These are phyloP conservation scores for Steinernema feltiae DNA, from an alignment of 1,140 invertebrate species.

Conservation along the genomic window DNA sequence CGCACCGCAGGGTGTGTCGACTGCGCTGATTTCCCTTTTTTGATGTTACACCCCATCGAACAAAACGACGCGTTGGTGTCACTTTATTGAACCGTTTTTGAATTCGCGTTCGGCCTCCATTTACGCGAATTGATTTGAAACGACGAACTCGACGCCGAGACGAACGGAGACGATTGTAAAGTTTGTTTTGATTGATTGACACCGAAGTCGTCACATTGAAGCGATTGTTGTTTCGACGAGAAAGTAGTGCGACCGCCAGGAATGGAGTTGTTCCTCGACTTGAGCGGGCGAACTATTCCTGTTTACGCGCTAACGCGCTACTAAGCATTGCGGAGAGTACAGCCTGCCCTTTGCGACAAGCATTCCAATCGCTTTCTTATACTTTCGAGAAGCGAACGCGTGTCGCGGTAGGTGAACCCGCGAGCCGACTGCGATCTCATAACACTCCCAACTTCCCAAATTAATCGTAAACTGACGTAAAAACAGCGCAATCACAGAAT, in stretches of 20 bases:
- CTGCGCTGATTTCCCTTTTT: background rate
- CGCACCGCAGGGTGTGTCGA: background rate
- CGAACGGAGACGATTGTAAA: background rate
- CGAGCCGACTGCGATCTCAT: background rate
- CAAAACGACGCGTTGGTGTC: background rate
- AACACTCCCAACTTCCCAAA: background rate
- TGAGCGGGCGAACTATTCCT: no score
- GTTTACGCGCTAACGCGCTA: no score
- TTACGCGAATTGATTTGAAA: background rate
- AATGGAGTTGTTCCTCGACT: no score
- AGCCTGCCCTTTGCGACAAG: background rate
- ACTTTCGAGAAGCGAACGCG: background rate
- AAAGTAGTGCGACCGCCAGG: no score
- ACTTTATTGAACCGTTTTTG: background rate
- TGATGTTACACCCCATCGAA: background rate
- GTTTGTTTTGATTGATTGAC: conserved; percentile 15
- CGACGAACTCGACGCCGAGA: no score
- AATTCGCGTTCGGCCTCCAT: background rate
- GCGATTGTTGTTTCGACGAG: background rate
- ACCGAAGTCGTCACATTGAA: background rate
- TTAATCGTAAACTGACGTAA: background rate
- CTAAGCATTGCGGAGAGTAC: no score
- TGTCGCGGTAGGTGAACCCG: background rate
- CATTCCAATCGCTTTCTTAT: background rate
- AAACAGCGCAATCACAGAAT: background rate